Conservation (phyloP, 2,888 invertebrate genomes). For the Saturnia japonica region DNA sequence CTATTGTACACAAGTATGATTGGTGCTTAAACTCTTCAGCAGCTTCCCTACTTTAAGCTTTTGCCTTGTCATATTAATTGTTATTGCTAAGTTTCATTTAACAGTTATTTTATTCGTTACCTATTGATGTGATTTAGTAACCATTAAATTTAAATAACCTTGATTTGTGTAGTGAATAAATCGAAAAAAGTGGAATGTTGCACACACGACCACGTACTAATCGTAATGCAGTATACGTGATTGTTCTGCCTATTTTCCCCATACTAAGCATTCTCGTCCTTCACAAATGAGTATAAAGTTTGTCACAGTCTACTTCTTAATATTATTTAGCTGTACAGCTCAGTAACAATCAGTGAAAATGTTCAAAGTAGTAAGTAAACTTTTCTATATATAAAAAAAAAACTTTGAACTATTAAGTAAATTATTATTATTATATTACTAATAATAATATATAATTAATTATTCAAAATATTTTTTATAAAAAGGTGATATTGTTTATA, state of each 20-base stretch:
- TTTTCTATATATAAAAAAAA: too few species aligned
- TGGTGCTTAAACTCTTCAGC: too few species aligned
- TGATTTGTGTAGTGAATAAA: background rate
- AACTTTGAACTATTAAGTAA: too few species aligned
- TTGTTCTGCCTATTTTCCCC: constrained; percentile 34
- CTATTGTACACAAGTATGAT: too few species aligned
- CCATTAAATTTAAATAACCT: background rate
- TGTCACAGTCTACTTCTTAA: constrained; percentile 24
- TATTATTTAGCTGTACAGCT: constrained; percentile 53
- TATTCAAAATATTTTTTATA: too few species aligned
- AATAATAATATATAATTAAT: too few species aligned
- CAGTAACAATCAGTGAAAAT: constrained; percentile 51
- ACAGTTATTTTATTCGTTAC: too few species aligned
- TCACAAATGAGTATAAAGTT: constrained; percentile 54
- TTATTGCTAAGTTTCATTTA: too few species aligned
- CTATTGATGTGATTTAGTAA: background rate
- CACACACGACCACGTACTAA: constrained; percentile 25
- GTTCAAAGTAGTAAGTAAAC: constrained; percentile 68
- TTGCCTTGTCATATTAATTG: background rate
- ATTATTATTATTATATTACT: too few species aligned
- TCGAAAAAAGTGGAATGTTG: background rate
- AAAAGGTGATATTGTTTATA: background rate
- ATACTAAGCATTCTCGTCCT: constrained; percentile 46
- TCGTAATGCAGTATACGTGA: constrained; percentile 41
- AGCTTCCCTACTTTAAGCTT: background rate